Percentiles rank a stretch among this genome's conserved stretches.
phyloP scores from a whole-genome alignment of 1,140 invertebrate genomes.

The Laodelphax striatellus region DNA sequence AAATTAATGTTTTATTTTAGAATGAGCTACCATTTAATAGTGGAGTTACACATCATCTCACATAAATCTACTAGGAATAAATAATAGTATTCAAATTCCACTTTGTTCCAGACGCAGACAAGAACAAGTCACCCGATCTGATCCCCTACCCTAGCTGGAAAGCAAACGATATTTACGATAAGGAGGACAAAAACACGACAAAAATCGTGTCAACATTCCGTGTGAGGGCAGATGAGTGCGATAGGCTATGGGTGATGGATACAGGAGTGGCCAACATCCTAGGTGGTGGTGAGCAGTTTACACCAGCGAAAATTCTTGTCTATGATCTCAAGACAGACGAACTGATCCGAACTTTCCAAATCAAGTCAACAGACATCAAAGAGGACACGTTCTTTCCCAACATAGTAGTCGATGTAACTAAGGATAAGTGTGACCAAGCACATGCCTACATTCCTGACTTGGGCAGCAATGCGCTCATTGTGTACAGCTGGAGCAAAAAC shows the following conservation, averaged over 20 bases:
- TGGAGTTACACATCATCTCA: no score
- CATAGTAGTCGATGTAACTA: conserved; percentile 55
- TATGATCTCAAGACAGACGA: conserved; percentile 62
- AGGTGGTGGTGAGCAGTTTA: conserved; percentile 40
- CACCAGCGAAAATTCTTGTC: conserved; percentile 48
- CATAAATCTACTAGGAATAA: no score
- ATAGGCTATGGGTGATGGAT: conserved; percentile 63
- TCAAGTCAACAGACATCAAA: conserved; percentile 49
- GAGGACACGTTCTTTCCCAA: conserved; percentile 61
- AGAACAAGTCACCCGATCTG: conserved; percentile 42
- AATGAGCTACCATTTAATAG: no score
- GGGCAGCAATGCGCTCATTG: conserved; percentile 56
- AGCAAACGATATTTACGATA: conserved; percentile 38
- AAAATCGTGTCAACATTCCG: conserved; percentile 65
- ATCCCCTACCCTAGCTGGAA: conserved; percentile 65
- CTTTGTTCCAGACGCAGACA: conserved; percentile 37
- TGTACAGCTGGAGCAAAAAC: conserved; percentile 58
- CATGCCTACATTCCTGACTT: conserved; percentile 65
- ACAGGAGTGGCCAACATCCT: conserved; percentile 52
- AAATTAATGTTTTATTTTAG: no score
- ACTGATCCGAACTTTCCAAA: conserved; percentile 44
- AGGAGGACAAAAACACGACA: conserved; percentile 34
- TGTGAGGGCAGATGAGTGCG: conserved; percentile 56
- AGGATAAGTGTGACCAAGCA: conserved; percentile 54
- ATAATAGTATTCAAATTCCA: no score